Evolutionary conservation across 2,888 invertebrate species (phyloP).

Genomic region (Polydrusus pterygomalis): DNA sequence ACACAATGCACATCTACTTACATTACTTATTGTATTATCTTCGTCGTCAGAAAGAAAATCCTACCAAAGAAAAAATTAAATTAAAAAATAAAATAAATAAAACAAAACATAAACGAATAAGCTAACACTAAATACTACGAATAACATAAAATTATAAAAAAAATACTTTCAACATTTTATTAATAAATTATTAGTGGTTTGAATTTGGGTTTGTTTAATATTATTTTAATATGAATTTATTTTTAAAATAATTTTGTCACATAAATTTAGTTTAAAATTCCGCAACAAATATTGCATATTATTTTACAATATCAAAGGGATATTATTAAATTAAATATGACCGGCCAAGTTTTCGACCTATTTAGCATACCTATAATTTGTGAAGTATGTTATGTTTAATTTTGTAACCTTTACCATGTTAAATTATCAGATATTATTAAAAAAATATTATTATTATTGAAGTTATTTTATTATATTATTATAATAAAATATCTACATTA

Average conservation of each 20-base stretch:
- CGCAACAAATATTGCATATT: not conserved
- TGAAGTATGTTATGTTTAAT: not conserved
- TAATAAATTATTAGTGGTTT: no score
- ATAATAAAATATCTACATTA: no score
- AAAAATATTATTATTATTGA: no score
- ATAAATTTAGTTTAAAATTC: not conserved
- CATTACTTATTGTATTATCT: constrained; percentile 66
- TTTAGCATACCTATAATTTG: no score
- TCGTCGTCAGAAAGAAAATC: constrained; percentile 66
- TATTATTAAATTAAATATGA: constrained; percentile 7
- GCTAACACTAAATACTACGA: not conserved
- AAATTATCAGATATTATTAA: not conserved
- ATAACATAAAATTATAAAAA: no score
- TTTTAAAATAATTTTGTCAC: not conserved
- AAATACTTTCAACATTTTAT: no score
- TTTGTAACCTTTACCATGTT: not conserved
- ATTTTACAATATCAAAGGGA: not conserved
- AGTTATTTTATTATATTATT: no score
- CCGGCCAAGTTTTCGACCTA: not conserved
- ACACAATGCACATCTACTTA: constrained; percentile 28
- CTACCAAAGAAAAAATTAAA: constrained; percentile 61
- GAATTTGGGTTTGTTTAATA: no score
- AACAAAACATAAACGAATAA: not conserved
- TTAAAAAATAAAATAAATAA: constrained; percentile 1
- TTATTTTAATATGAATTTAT: no score